A percentile compares a stretch with the other conserved stretches of the same genome.
These are phyloP conservation scores for Tupaia chinensis DNA, from an alignment of 2,113 vertebrate genomes.

Conservation along the genomic window DNA sequence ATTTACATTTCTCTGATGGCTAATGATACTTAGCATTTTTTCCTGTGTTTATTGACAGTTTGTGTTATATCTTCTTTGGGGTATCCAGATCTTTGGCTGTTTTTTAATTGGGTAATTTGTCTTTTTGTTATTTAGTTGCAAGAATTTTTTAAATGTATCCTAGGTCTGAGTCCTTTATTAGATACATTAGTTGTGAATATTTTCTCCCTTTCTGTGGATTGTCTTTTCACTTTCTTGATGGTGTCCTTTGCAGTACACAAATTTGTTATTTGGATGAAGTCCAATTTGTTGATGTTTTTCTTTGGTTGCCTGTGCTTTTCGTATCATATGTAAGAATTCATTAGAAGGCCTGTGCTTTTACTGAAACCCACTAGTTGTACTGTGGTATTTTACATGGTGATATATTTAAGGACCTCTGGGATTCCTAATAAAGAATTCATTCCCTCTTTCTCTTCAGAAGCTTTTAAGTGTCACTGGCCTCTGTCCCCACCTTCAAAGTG, in stretches of 20 bases:
- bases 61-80: background rate
- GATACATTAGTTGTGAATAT: background rate
- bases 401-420: constrained; percentile 12
- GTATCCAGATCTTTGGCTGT: background rate
- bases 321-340: background rate
- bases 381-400: background rate
- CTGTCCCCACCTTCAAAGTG: background rate
- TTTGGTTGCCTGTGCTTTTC: constrained; percentile 24
- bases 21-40: background rate
- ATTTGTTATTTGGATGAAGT: background rate
- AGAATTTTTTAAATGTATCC: background rate
- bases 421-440: constrained; percentile 45
- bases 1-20: constrained; percentile 26
- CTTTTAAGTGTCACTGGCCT: background rate
- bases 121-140: constrained; percentile 23
- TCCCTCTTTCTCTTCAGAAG: background rate
- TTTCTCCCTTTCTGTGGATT: background rate
- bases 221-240: constrained; percentile 36
- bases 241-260: background rate
- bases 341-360: background rate
- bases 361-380: background rate
- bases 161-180: constrained; percentile 1
- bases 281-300: background rate
- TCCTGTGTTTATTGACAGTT: background rate
- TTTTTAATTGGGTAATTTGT: background rate